Conservation (phyloP, 1,140 invertebrate species). For the Amyelois transitella region DNA sequence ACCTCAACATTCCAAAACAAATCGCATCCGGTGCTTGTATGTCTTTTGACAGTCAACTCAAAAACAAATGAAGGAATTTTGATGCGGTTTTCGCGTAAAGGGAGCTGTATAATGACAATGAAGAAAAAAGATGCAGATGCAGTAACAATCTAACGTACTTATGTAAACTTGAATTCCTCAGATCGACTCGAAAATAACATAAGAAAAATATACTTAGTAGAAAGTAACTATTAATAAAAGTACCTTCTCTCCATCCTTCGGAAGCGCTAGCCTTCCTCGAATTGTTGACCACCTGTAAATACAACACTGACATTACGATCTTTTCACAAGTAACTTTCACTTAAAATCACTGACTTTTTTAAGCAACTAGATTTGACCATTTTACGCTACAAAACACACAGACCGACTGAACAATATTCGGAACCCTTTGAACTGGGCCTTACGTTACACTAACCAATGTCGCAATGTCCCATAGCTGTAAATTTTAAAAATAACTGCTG, state of each 20-base stretch:
- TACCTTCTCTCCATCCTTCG: slow-evolving; percentile 70
- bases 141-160: too few species aligned
- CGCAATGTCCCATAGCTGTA: slow-evolving; percentile 49
- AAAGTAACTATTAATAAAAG: slow-evolving; percentile 7
- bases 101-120: too few species aligned
- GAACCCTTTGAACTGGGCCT: slow-evolving; percentile 9
- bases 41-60: too few species aligned
- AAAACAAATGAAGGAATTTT: too few species aligned
- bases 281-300: slow-evolving; percentile 69
- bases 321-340: slow-evolving; percentile 27
- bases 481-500: slow-evolving; percentile 37
- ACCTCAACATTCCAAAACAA: too few species aligned
- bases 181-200: not conserved
- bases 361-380: slow-evolving; percentile 44
- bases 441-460: slow-evolving; percentile 32
- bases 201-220: not conserved
- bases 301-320: slow-evolving; percentile 17
- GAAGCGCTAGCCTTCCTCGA: slow-evolving; percentile 56
- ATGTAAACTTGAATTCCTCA: not conserved
- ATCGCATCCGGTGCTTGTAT: too few species aligned
- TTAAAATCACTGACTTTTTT: slow-evolving; percentile 18
- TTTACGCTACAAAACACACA: slow-evolving; percentile 29
- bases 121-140: too few species aligned
- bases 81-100: too few species aligned
- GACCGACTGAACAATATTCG: slow-evolving; percentile 17